Evolutionary conservation across 23 tunicate genomes (phyloP), one percentile per base, ranked within the genome.

Genomic region (Oikopleura dioica): DNA sequence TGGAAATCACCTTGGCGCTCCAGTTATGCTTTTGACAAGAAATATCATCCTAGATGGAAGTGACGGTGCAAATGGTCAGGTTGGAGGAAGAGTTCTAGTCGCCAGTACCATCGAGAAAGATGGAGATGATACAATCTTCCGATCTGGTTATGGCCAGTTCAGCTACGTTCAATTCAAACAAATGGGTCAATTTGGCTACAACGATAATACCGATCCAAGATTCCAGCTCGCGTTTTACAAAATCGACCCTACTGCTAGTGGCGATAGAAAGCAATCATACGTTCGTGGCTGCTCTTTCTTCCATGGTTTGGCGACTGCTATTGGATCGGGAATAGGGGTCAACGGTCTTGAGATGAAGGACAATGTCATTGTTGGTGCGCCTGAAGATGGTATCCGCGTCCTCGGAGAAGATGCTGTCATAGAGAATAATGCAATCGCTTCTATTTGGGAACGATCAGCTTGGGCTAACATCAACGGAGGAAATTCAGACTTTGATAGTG

Each of bases 101-200:
- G 72, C 72, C 33, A 21, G 33, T 21, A 63, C 72, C 26, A 28
- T 63, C 72, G 72, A 63, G 33, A 63, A 63, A 63, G 72, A 63
- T 31, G 72, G 72, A 12, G 72, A 31, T 2, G 33, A 63, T 2
- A 12, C 72, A 31, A 12, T 12, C 26, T 63, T 12, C 26, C 29
- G 72, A 63, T 24, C 72, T 31, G 72, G 72, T 16, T 31, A 63
- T 63, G 72, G 72, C 33, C 72, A 63, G 33, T 63, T 63, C 33
- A 16, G 32, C 29, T 28, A 63, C 72, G 72, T 63, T 63, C 72
- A 63, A 28, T 63, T 63, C 72, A 63, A 63, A 63, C 30, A 31
- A 16, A 63, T 63, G 72, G 72, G 72, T 16, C 72, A 63, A 63
- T 63, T 63, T 28, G 72, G 72, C 72, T 63, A 63, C 33, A 63